Percentiles rank a stretch among this genome's conserved stretches.
Evolutionary conservation across 2,797 vertebrate species (phyloP).

Genomic region (Sebastes hopkinsi): DNA sequence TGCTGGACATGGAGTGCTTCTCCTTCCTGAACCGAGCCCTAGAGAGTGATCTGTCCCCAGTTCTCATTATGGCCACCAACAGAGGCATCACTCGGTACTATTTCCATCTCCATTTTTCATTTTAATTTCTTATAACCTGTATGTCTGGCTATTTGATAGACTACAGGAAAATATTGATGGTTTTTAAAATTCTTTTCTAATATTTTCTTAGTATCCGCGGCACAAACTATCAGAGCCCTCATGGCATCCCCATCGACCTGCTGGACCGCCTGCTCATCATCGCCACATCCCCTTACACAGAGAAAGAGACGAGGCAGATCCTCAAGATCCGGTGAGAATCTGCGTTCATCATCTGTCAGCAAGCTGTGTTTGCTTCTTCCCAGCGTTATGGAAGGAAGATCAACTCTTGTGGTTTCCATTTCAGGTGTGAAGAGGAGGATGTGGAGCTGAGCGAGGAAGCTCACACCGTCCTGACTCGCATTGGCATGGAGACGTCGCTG

Average conservation of each 20-base stretch:
- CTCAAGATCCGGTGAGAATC: conserved; percentile 89
- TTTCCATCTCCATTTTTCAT: neutral
- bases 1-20: conserved; percentile 98
- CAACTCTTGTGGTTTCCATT: neutral
- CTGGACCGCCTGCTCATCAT: conserved; percentile 94
- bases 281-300: conserved; percentile 91
- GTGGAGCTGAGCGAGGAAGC: conserved; percentile 95
- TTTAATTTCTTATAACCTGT: neutral
- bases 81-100: conserved; percentile 92
- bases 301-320: conserved; percentile 95
- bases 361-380: neutral
- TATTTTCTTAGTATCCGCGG: conserved; percentile 87
- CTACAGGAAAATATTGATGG: neutral
- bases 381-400: accelerated
- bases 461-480: conserved; percentile 93
- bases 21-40: conserved; percentile 95
- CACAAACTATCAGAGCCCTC: conserved; percentile 94
- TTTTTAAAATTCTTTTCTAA: neutral
- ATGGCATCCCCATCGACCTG: conserved; percentile 93
- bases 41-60: conserved; percentile 94
- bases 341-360: accelerated
- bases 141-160: neutral
- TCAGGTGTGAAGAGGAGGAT: conserved; percentile 95
- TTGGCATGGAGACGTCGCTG: conserved; percentile 93
- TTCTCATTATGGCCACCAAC: conserved; percentile 98